Base-by-base conservation (phyloP, 2,888 invertebrate genomes). In the Nomada lathburiana region DNA sequence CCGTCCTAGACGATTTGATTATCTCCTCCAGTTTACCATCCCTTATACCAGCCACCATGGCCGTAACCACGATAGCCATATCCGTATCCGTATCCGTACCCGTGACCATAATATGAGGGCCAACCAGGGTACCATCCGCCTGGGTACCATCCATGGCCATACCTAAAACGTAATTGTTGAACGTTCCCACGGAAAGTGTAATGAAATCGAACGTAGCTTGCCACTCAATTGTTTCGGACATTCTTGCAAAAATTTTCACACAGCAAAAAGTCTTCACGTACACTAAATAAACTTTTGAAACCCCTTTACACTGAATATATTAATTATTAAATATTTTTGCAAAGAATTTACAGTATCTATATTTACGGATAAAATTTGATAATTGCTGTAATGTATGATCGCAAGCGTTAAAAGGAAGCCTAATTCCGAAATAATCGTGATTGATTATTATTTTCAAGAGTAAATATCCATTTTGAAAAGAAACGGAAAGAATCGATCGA, bases 21-120 rank as follows among this genome's bases (percentile, higher is more conserved):
- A n/a, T 68, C 57, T 16, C 69, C 67, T 53, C 76, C 73, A 69
- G 79, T 79, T 89, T 89, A 89, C 89, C 90, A 90, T 36, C 87
- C 88, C 65, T 85, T 86, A 80, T 91, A 84, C 85, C 84, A 83
- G 36, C 86, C 82, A 65, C 79, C 76, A 29, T 62, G 78, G 60
- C 78, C 84, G 29, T 76, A 70, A 10, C 80, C 68, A 23, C 53
- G 42, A 9, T 83, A 85, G 36, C 85, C 77, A 52, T 82, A 75
- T 36, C 85, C 84, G 81, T 82, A 88, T 64, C 90, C 90, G 60
- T 36, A 36, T 36, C 87, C 85, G 53, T 90, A 86, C 60, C 85
- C 82, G 20, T 87, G 70, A 36, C 82, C 73, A 70, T 78, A 77
- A 59, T 20, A 55, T 2, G 55, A 2, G 1, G 79, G 70, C 60